Percentiles rank a stretch among this genome's conserved stretches.
phyloP scores from a whole-genome alignment of 2,113 vertebrate genomes.

The Apeltes quadracus region DNA sequence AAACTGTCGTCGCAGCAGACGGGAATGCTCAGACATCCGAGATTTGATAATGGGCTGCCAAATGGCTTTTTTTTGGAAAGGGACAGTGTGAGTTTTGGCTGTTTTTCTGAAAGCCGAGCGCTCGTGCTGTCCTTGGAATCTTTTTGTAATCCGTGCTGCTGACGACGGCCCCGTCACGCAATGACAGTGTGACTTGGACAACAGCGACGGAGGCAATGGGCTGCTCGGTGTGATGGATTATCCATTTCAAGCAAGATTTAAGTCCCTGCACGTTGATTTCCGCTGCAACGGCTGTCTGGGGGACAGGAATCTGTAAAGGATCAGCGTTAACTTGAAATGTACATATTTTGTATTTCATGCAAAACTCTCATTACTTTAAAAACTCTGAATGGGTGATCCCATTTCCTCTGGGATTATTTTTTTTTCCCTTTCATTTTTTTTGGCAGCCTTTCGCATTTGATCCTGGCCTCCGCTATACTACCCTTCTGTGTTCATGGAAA shows the following conservation, averaged over 20 bases:
- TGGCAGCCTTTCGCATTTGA: conserved; percentile 10
- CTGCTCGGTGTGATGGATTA: conserved; percentile 53
- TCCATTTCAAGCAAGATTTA: conserved; percentile 49
- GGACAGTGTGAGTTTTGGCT: conserved; percentile 13
- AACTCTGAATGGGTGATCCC: not conserved
- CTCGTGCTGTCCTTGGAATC: conserved; percentile 17
- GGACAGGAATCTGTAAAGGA: conserved; percentile 30
- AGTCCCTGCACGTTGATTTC: conserved; percentile 22
- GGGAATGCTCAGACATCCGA: conserved; percentile 9
- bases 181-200: conserved; percentile 14
- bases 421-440: conserved; percentile 18
- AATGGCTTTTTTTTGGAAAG: conserved; percentile 23
- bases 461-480: not conserved
- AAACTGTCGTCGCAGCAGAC: conserved; percentile 27
- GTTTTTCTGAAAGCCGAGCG: not conserved
- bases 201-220: conserved; percentile 48
- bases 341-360: conserved; percentile 40
- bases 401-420: not conserved
- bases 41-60: conserved; percentile 41
- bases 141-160: conserved; percentile 7
- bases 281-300: conserved; percentile 12
- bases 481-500: not conserved
- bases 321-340: conserved; percentile 37
- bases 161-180: not conserved
- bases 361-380: conserved; percentile 26